A percentile compares a stretch with the other conserved stretches of the same genome.
phyloP scores from a whole-genome alignment of 2,113 vertebrate genomes.

The Coturnix japonica region DNA sequence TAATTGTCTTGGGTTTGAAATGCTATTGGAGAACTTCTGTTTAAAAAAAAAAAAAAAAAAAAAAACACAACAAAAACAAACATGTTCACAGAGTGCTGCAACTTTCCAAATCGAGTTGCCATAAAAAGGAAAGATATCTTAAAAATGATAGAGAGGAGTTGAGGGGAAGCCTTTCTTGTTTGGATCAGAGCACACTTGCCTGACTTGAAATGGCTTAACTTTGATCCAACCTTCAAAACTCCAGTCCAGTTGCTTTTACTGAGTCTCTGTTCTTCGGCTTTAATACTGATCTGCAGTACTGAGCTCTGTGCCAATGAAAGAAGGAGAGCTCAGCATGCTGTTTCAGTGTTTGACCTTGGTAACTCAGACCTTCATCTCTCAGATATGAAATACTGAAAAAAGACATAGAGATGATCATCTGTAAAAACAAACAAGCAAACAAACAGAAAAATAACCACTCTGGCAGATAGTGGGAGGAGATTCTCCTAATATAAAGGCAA shows the following conservation, averaged over 20 bases:
- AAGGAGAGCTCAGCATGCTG: neutral
- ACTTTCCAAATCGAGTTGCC: neutral
- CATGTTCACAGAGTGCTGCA: neutral
- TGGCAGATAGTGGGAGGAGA: neutral
- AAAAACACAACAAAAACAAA: neutral
- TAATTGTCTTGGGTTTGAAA: neutral
- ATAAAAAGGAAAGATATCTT: neutral
- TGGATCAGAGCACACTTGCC: neutral
- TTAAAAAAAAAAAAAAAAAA: neutral
- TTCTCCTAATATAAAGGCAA: neutral
- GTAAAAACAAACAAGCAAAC: neutral
- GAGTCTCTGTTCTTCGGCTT: neutral
- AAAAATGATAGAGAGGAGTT: neutral
- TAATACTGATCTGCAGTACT: neutral
- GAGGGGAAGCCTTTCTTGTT: neutral
- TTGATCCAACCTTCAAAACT: neutral
- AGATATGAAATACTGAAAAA: neutral
- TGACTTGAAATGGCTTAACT: constrained; percentile 22
- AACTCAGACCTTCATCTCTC: neutral
- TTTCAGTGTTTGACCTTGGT: neutral
- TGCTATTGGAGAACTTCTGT: neutral
- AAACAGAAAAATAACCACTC: neutral
- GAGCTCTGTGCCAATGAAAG: neutral
- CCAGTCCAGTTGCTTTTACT: neutral
- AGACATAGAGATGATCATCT: neutral